Base-by-base conservation (phyloP, 2,888 invertebrate genomes). In the Aquatica leii region DNA sequence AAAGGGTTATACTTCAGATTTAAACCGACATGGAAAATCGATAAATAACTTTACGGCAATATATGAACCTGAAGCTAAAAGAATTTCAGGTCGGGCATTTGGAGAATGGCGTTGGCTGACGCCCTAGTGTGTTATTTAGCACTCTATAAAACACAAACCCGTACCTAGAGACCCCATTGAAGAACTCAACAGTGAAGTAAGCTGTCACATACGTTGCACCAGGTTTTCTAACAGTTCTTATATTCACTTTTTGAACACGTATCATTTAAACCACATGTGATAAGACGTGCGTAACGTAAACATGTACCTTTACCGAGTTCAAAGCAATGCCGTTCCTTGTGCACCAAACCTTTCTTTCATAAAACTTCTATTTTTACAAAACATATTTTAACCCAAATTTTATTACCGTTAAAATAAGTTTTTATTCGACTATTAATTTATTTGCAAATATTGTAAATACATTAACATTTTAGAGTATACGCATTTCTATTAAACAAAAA, bases 1-100 rank as follows among this genome's bases (percentile, higher is more conserved):
- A 53, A 48, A 40, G 49, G 62, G 57, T 62, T 62, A 53, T 57
- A 62, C 41, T 57, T 58, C 63, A 63, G 59, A 64, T 64, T 64
- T 64, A 60, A 64, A 60, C 62, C 62, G 63, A 54, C 62, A 58
- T 51, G 61, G 54, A 50, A 68, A 73, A 73, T 73, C 73, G 69
- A 73, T 71, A 73, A 71, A 71, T 73, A 71, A 71, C 71, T 59
- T 69, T 57, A 55, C 66, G 57, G 70, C 67, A 69, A 71, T 67
- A 68, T 71, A 71, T 71, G 71, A 71, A 73, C 68, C 66, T 57
- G 61, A 56, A 65, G 66, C 62, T 70, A 68, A 71, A 72, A 69
- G 71, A 71, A 73, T 72, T 73, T 73, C 67, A 66, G 67, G 68
- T 66, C 67, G 65, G 49, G 66, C 67, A 66, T 60, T 59, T 64